Conservation (phyloP, 2,797 vertebrate species). For the Lepus oiostolus region DNA sequence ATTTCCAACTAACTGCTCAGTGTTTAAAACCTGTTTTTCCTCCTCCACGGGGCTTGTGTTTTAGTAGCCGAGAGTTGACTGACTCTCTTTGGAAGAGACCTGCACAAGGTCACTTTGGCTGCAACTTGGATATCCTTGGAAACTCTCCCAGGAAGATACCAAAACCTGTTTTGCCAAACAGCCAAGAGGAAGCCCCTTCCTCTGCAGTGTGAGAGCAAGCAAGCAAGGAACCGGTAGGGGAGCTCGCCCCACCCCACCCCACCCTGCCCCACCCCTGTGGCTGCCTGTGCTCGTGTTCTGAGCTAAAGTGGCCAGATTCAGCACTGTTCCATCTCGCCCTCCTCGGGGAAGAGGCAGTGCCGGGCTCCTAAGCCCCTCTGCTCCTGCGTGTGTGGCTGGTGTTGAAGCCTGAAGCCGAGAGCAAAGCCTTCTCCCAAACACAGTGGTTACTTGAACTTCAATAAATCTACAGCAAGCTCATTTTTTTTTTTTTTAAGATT, state of each 20-base stretch:
- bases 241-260: rapidly evolving
- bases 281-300: no score
- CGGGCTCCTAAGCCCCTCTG: background rate
- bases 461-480: no score
- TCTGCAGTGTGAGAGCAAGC: background rate
- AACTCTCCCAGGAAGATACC: background rate
- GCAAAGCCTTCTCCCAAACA: background rate
- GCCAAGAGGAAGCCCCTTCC: background rate
- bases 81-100: conserved; percentile 25
- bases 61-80: background rate
- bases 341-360: background rate
- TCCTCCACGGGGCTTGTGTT: conserved; percentile 65
- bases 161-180: background rate
- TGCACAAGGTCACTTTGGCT: conserved; percentile 14
- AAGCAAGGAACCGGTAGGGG: background rate
- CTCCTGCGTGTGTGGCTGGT: rapidly evolving
- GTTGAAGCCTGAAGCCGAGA: background rate
- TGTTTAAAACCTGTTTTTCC: background rate
- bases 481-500: no score
- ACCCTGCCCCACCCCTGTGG: no score
- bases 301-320: no score
- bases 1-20: background rate
- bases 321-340: background rate
- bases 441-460: background rate
- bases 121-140: background rate